phyloP scores from a whole-genome alignment of 2,113 vertebrate genomes.

The Erinaceus europaeus region DNA sequence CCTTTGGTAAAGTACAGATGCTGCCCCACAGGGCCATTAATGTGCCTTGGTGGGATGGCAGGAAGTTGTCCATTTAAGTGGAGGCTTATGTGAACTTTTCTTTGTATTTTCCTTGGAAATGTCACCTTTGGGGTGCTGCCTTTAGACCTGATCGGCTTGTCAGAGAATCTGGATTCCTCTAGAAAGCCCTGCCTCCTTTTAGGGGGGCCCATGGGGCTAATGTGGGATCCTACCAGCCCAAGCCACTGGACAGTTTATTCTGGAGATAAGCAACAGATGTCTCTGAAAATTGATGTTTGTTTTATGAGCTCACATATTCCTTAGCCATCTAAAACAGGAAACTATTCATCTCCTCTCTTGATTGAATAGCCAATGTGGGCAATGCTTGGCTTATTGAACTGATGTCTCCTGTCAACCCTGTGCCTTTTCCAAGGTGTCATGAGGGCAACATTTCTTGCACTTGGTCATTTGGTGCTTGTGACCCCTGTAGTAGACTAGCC shows the following conservation, averaged over 20 bases:
- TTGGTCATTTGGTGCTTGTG: neutral
- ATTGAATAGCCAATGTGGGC: conserved; percentile 50
- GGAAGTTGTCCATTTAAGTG: neutral
- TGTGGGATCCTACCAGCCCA: neutral
- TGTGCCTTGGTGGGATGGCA: neutral
- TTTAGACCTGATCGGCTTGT: neutral
- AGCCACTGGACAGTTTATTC: conserved; percentile 69
- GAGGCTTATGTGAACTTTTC: neutral
- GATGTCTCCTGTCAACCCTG: neutral
- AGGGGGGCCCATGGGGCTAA: neutral
- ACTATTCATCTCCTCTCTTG: conserved; percentile 58
- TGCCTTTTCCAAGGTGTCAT: conserved; percentile 22
- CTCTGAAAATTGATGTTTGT: conserved; percentile 71
- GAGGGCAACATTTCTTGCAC: conserved; percentile 25
- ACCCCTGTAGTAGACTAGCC: neutral
- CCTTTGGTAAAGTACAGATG: neutral
- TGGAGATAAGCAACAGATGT: conserved; percentile 71
- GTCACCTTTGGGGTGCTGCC: neutral
- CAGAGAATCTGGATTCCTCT: neutral
- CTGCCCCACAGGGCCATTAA: neutral
- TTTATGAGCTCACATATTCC: conserved; percentile 71
- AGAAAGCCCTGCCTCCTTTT: neutral
- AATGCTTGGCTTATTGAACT: conserved; percentile 30
- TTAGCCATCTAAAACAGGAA: conserved; percentile 76
- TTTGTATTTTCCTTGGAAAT: neutral